phyloP scores from a whole-genome alignment of 1,140 invertebrate genomes.

The Schlechtendalia chinensis region DNA sequence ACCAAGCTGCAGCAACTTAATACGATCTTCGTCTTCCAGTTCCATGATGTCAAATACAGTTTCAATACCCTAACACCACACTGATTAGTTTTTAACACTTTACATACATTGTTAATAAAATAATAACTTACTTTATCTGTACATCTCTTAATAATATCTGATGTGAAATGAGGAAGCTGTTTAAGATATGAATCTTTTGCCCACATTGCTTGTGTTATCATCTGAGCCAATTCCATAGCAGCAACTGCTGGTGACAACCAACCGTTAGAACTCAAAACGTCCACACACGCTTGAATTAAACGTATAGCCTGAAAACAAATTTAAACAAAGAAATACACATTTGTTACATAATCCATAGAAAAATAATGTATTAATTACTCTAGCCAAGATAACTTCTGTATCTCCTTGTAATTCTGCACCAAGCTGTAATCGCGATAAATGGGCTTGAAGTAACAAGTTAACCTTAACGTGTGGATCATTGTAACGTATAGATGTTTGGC shows the following conservation, averaged over 20 bases:
- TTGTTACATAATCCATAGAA: not conserved
- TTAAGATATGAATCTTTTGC: slow-evolving; percentile 96
- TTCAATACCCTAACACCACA: slow-evolving; percentile 71
- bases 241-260: slow-evolving; percentile 97
- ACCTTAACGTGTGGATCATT: slow-evolving; percentile 98
- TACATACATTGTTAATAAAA: not conserved
- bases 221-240: slow-evolving; percentile 99
- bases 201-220: slow-evolving; percentile 99
- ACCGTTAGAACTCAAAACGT: slow-evolving; percentile 96
- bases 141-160: slow-evolving; percentile 87
- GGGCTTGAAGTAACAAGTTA: slow-evolving; percentile 92
- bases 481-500: slow-evolving; percentile 68
- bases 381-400: slow-evolving; percentile 85
- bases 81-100: not conserved
- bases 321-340: no score
- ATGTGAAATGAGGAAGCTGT: slow-evolving; percentile 92
- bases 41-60: slow-evolving; percentile 99
- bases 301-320: slow-evolving; percentile 63
- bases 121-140: slow-evolving; percentile 70
- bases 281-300: slow-evolving; percentile 97
- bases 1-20: slow-evolving; percentile 77
- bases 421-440: slow-evolving; percentile 89
- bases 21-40: slow-evolving; percentile 90
- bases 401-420: slow-evolving; percentile 96
- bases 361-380: slow-evolving; percentile 57